Evolutionary conservation across 2,888 invertebrate genomes (phyloP).

Genomic region (Apoda limacodes): DNA sequence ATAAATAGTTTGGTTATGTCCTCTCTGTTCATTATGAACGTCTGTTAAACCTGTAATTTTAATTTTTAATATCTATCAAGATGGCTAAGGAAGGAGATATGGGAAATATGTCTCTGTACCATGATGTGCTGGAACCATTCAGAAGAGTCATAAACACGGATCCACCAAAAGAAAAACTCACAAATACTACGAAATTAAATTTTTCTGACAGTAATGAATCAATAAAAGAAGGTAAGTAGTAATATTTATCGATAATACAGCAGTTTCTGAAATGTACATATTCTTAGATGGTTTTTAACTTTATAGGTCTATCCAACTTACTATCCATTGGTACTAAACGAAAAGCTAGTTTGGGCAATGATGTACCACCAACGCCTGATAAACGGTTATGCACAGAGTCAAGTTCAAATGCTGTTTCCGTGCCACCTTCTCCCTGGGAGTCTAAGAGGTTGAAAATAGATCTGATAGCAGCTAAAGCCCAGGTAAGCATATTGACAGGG

Average conservation of each 20-base stretch:
- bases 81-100: no score
- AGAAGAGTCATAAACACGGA: conserved; percentile 57
- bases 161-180: conserved; percentile 57
- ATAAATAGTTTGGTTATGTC: no score
- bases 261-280: no score
- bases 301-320: conserved; percentile 41
- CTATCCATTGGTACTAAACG: conserved; percentile 48
- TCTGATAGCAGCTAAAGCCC: conserved; percentile 71
- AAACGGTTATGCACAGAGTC: conserved; percentile 51
- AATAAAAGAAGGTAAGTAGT: conserved; percentile 45
- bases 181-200: conserved; percentile 52
- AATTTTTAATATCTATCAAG: no score
- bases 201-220: conserved; percentile 59
- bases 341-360: conserved; percentile 40
- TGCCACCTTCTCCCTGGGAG: conserved; percentile 74
- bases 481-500: conserved; percentile 44
- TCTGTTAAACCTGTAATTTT: no score
- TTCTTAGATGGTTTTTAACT: no score
- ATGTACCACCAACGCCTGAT: conserved; percentile 38
- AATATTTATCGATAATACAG: no score
- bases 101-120: conserved; percentile 57
- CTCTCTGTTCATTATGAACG: no score
- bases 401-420: conserved; percentile 26
- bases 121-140: conserved; percentile 59
- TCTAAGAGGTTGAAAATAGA: conserved; percentile 73